Evolutionary conservation across 1,140 invertebrate genomes (phyloP), one percentile per base, ranked within the genome.

Genomic region (Araneus ventricosus): DNA sequence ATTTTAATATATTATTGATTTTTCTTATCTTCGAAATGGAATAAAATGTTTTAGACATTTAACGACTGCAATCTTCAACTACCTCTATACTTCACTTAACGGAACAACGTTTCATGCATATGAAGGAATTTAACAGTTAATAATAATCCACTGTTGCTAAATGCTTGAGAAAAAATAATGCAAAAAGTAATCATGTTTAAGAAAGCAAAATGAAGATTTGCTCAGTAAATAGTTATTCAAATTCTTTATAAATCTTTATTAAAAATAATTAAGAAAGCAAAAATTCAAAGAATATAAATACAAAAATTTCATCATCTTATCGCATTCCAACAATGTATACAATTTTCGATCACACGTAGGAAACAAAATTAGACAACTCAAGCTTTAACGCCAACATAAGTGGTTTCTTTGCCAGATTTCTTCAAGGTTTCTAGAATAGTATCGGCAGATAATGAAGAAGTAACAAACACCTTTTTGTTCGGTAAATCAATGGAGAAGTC

Each of bases 331-430:
- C 3, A 8, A 84, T 84, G 10, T 84, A 84, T 41, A 84, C 45
- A 57, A 24, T 30, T 52, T 84, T 6, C 3, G 30, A 27, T 27
- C 17, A 52, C 45, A 52, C 10, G 24, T 14, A 84, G 45, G 14
- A 45, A 45, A 84, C 8, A 52, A 17, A 84, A 57, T 52, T 27
- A 30, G 45, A n/a, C 0, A 45, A 52, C 22, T 90, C 24, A 90
- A 61, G 63, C 45, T 88, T 94, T 94, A 17, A 88, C 63, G 10
- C 94, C 94, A 90, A 94, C 67, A 67, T 94, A 94, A 6, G 80
- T 79, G 30, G 59, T 41, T 24, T 89, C 85, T 93, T 96, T 96
- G 41, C 95, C 95, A 84, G 95, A 95, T 94, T 96, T 96, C 92
- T 95, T 94, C 41, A 96, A 79, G 10, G 94, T 94, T 79, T 95